Conservation (phyloP, 2,113 vertebrate genomes). For the Mirounga angustirostris region DNA sequence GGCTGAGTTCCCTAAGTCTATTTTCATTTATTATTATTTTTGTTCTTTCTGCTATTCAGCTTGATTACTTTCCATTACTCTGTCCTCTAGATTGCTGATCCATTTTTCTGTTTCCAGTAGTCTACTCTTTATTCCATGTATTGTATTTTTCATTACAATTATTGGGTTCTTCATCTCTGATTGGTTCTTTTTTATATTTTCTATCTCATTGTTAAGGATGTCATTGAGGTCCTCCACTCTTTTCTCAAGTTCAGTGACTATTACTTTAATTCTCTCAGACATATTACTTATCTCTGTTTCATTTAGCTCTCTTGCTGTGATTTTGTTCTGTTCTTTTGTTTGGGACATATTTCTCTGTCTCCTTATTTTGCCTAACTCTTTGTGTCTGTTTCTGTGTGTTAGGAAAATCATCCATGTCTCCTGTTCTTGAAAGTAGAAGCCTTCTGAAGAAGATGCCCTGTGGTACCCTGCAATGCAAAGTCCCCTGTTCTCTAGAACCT, state of each 20-base stretch:
- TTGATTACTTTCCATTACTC: background rate
- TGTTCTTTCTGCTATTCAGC: background rate
- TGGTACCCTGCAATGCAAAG: background rate
- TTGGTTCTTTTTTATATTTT: background rate
- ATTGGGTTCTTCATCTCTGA: background rate
- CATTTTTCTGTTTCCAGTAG: background rate
- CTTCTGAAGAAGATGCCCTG: background rate
- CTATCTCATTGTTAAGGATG: background rate
- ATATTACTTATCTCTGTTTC: background rate
- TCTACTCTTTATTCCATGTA: background rate
- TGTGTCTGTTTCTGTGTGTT: background rate
- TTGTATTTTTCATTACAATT: background rate
- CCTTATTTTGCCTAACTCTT: background rate
- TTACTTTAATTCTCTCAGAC: background rate
- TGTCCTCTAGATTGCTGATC: background rate
- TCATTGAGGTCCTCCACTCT: background rate
- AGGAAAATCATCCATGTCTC: background rate
- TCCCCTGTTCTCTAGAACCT: background rate
- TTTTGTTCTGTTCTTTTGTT: background rate
- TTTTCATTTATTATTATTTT: background rate
- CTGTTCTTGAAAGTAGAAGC: background rate
- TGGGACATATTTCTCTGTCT: background rate
- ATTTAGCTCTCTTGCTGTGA: background rate
- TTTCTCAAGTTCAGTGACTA: background rate
- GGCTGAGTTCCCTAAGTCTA: background rate